Evolutionary conservation across 2,113 vertebrate species (phyloP), one percentile per base, ranked within the genome.

Genomic region (Muscicapa adusta): DNA sequence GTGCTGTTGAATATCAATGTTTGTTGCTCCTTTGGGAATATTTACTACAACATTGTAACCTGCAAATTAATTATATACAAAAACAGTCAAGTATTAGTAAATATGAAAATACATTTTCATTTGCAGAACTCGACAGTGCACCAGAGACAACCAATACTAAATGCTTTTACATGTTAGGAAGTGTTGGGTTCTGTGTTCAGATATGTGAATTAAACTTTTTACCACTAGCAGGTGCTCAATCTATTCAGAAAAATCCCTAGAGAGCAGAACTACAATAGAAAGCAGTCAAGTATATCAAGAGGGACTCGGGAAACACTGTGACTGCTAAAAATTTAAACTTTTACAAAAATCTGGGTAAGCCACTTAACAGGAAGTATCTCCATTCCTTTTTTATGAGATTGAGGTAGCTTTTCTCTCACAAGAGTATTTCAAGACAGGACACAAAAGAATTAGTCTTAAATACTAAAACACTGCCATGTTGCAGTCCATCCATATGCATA

Each of bases 1-100:
- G 97, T 99, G 98, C 96, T 99, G 99, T 80, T 67, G 98, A 97
- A 99, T 97, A 82, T 99, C 99, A 91, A 99, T 98, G 94, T 99
- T 99, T 85, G 98, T 99, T 87, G 99, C 99, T 97, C 99, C 99
- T n/a, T 97, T 97, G 53, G 99, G 99, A 97, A 99, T 99, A 91
- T 98, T 98, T 75, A 99, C 98, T 83, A 99, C 97, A 14, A 98
- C 96, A 85, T 99, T 99, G 97, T 99, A 99, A 94, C 99, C 99
- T 99, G 91, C 18, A 91, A 73, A 84, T 96, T 84, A 95, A 94
- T 70, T 77, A 40, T 18, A 68, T 15, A 40, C 3, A 25, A 66
- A 63, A 91, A 53, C 10, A 65, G 45, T 66, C 33, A 58, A 62
- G 62, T 40, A 90, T 6, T 81, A 63, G 18, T 40, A 94, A 77